Evolutionary conservation across 2,888 invertebrate genomes (phyloP).

Genomic region (Drosophila quinaria): DNA sequence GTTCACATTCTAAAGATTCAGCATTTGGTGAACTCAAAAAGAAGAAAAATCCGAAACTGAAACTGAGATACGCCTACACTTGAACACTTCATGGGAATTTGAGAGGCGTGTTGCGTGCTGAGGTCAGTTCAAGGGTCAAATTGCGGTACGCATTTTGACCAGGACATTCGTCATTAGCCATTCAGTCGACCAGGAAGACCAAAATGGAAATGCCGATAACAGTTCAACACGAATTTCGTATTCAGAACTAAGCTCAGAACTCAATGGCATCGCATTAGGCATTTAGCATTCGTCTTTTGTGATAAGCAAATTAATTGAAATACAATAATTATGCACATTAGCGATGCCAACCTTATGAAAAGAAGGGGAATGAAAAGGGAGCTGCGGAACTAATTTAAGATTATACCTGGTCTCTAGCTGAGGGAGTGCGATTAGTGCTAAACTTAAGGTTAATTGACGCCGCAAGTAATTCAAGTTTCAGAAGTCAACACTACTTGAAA

Average conservation of each 20-base stretch:
- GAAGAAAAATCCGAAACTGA: neutral
- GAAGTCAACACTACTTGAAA: conserved; percentile 14
- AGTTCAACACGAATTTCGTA: conserved; percentile 10
- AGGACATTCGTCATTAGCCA: conserved; percentile 59
- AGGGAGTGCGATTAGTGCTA: conserved; percentile 19
- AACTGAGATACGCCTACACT: conserved; percentile 43
- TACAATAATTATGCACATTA: conserved; percentile 61
- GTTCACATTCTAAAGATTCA: conserved; percentile 57
- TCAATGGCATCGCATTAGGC: conserved; percentile 29
- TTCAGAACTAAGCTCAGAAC: conserved; percentile 1
- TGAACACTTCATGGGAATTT: conserved; percentile 30
- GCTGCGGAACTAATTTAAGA: conserved; percentile 12
- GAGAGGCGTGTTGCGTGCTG: conserved; percentile 43
- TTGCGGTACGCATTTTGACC: conserved; percentile 41
- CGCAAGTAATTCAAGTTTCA: conserved; percentile 17
- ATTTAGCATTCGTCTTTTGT: conserved; percentile 39
- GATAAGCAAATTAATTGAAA: conserved; percentile 57
- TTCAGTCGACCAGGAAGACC: conserved; percentile 19
- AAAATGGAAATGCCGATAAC: conserved; percentile 51
- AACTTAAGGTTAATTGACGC: conserved; percentile 16
- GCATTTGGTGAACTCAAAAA: conserved; percentile 23
- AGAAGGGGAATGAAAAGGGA: neutral
- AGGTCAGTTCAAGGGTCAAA: conserved; percentile 48
- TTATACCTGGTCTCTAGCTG: conserved; percentile 15
- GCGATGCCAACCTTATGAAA: neutral